Evolutionary conservation across 2,888 invertebrate species (phyloP).

Genomic region (Alsophila aescularia): DNA sequence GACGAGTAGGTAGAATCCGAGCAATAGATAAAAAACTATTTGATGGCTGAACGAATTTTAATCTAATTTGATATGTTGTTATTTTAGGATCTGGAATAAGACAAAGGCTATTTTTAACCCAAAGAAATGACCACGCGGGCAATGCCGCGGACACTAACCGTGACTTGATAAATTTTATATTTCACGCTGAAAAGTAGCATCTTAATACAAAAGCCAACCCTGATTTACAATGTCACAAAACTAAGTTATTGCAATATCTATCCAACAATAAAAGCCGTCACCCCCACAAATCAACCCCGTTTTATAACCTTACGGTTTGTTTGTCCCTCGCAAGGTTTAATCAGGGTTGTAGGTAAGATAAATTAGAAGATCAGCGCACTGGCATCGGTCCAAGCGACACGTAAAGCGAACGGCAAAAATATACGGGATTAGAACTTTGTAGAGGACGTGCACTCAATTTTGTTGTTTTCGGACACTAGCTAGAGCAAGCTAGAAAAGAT

Average conservation of each 20-base stretch:
- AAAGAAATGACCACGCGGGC: too few relatives aligned
- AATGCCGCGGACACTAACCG: too few relatives aligned
- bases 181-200: not conserved
- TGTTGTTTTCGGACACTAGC: too few relatives aligned
- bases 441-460: not conserved
- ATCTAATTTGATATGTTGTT: too few relatives aligned
- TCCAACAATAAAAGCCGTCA: conserved; percentile 32
- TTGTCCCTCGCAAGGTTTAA: conserved; percentile 40
- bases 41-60: too few relatives aligned
- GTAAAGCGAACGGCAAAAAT: conserved; percentile 42
- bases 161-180: too few relatives aligned
- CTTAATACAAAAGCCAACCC: not conserved
- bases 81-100: too few relatives aligned
- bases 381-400: conserved; percentile 65
- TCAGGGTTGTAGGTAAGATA: conserved; percentile 43
- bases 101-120: too few relatives aligned
- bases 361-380: conserved; percentile 51
- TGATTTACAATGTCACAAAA: conserved; percentile 26
- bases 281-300: conserved; percentile 36
- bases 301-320: conserved; percentile 44
- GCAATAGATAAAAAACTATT: too few relatives aligned
- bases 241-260: conserved; percentile 36
- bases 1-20: too few relatives aligned
- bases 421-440: conserved; percentile 13
- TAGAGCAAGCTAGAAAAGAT: too few relatives aligned